A percentile compares a stretch with the other conserved stretches of the same genome.
phyloP scores from a whole-genome alignment of 2,888 invertebrate species.

The Arge pagana region DNA sequence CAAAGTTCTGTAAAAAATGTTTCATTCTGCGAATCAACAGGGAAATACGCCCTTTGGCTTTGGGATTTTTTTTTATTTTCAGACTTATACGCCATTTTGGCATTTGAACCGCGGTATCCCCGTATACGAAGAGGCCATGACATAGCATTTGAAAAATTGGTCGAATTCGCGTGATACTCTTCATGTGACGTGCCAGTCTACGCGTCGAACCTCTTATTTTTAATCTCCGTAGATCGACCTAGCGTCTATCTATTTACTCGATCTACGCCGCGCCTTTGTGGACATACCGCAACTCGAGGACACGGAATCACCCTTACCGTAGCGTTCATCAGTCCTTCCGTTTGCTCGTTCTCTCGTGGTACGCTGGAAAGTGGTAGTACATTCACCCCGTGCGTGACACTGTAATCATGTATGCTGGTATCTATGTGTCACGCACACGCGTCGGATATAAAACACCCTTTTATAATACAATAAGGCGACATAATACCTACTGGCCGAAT shows the following conservation, averaged over 20 bases:
- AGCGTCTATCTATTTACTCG: background rate
- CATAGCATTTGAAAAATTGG: too few species aligned
- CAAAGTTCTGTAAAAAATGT: too few species aligned
- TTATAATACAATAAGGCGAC: background rate
- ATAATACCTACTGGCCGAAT: background rate
- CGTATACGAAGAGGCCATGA: too few species aligned
- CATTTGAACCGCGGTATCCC: too few species aligned
- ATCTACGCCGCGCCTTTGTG: slow-evolving; percentile 15
- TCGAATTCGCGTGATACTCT: too few species aligned
- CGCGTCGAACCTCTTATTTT: background rate
- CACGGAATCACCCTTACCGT: slow-evolving; percentile 13
- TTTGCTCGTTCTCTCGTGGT: background rate
- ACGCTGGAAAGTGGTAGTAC: background rate
- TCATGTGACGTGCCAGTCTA: too few species aligned
- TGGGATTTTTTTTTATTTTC: background rate
- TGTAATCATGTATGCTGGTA: background rate
- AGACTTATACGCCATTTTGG: too few species aligned
- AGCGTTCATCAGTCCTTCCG: slow-evolving; percentile 7
- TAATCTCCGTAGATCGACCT: background rate
- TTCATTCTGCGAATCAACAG: too few species aligned
- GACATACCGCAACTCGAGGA: slow-evolving; percentile 3
- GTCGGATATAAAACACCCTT: too few species aligned
- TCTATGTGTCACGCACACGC: too few species aligned
- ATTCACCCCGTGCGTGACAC: background rate
- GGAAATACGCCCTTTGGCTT: too few species aligned